These are phyloP conservation scores for Apocheima hispidaria DNA, from an alignment of 2,888 invertebrate genomes.

Conservation along the genomic window DNA sequence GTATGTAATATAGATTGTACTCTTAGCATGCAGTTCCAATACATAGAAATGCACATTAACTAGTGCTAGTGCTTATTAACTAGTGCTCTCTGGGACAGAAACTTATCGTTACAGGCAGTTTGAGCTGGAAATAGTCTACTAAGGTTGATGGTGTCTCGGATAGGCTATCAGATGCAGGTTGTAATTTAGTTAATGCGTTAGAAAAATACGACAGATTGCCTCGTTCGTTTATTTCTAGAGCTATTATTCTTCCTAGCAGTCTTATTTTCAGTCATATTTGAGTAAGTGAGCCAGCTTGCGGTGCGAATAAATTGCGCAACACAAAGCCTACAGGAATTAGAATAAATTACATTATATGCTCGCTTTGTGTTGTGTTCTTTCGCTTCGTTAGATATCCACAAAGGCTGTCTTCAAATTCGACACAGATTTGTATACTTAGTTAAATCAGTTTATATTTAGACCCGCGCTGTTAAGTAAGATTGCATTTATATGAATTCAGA, in stretches of 20 bases:
- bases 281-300: constrained; percentile 44
- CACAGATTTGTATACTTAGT: not conserved
- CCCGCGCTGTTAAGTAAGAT: not conserved
- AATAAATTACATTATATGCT: constrained; percentile 24
- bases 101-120: constrained; percentile 26
- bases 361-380: constrained; percentile 7
- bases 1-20: constrained; percentile 42
- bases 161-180: constrained; percentile 14
- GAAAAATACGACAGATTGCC: not conserved
- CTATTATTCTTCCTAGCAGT: constrained; percentile 9
- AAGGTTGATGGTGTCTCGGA: constrained; percentile 6
- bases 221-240: constrained; percentile 3
- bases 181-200: not conserved
- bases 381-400: constrained; percentile 7
- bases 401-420: not conserved
- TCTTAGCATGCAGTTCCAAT: constrained; percentile 32
- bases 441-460: not conserved
- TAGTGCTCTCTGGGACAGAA: constrained; percentile 18
- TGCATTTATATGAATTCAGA: not conserved
- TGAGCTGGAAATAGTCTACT: constrained; percentile 24
- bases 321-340: constrained; percentile 33
- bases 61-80: too few species aligned
- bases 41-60: constrained; percentile 40
- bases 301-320: constrained; percentile 38
- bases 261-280: constrained; percentile 43